A percentile compares a stretch with the other conserved stretches of the same genome.
phyloP scores from a whole-genome alignment of 2,888 invertebrate species.

The Caenorhabditis plicata region DNA sequence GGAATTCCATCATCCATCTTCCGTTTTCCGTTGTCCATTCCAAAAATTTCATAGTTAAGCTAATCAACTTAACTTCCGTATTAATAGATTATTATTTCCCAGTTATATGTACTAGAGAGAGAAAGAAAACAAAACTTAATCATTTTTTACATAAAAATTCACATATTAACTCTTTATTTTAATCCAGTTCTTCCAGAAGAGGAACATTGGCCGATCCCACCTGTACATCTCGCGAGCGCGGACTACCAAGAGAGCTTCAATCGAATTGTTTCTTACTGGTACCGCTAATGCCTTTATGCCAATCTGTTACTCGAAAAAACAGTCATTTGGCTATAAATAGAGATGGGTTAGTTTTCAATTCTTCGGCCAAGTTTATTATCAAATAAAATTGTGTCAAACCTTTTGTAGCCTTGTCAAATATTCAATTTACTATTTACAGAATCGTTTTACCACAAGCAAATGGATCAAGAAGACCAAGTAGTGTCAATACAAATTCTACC shows the following conservation, averaged over 20 bases:
- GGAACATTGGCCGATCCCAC: constrained; percentile 65
- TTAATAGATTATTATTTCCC: no score
- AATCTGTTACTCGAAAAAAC: constrained; percentile 41
- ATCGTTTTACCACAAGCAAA: constrained; percentile 26
- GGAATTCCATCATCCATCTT: no score
- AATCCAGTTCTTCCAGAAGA: constrained; percentile 43
- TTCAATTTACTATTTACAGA: no score
- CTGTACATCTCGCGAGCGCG: constrained; percentile 56
- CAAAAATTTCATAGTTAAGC: no score
- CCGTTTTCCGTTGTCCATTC: no score
- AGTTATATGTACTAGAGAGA: no score
- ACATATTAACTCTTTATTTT: no score
- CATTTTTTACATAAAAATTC: constrained; percentile 7
- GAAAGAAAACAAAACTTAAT: no score
- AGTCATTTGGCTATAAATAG: constrained; percentile 45
- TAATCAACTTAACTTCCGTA: no score
- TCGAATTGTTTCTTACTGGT: constrained; percentile 64
- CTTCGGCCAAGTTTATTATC: neutral
- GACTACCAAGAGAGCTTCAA: constrained; percentile 53
- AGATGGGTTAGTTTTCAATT: constrained; percentile 27
- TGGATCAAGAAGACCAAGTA: constrained; percentile 36
- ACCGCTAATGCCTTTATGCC: constrained; percentile 63
- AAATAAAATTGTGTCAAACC: neutral
- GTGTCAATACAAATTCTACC: constrained; percentile 41
- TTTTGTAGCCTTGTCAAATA: no score